Evolutionary conservation across 2,888 invertebrate species (phyloP).

Genomic region (Euproctis similis): DNA sequence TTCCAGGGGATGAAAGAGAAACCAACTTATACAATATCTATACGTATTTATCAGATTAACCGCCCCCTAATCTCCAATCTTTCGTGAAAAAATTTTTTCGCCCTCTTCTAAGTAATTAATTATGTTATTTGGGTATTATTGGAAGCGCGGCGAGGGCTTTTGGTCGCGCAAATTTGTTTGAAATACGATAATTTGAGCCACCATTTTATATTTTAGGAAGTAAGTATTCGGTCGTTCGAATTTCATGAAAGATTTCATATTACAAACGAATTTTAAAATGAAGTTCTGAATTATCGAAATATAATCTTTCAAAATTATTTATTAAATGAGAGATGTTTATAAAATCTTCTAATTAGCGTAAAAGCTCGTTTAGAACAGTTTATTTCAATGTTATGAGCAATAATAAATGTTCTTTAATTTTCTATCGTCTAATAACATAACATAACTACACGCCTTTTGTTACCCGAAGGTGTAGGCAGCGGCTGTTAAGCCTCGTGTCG

Average conservation of each 20-base stretch:
- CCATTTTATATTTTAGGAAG: conserved; percentile 21
- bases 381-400: too few species aligned
- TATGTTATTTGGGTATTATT: conserved; percentile 46
- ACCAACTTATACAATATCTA: conserved; percentile 40
- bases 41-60: conserved; percentile 50
- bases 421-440: too few species aligned
- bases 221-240: conserved; percentile 2
- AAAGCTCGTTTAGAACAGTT: too few species aligned
- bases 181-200: conserved; percentile 24
- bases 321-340: too few species aligned
- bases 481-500: too few species aligned
- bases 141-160: conserved; percentile 28
- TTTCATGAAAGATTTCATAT: neutral
- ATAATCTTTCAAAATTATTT: too few species aligned
- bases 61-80: conserved; percentile 46
- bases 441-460: too few species aligned
- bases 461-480: too few species aligned
- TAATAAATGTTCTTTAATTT: too few species aligned
- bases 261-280: neutral
- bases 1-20: conserved; percentile 15
- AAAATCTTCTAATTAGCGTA: too few species aligned
- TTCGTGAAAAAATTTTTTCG: conserved; percentile 34
- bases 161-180: conserved; percentile 32
- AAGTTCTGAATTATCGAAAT: too few species aligned
- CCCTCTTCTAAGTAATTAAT: conserved; percentile 47